Evolutionary conservation across 2,888 invertebrate genomes (phyloP).

Genomic region (Liposcelis brunnea): DNA sequence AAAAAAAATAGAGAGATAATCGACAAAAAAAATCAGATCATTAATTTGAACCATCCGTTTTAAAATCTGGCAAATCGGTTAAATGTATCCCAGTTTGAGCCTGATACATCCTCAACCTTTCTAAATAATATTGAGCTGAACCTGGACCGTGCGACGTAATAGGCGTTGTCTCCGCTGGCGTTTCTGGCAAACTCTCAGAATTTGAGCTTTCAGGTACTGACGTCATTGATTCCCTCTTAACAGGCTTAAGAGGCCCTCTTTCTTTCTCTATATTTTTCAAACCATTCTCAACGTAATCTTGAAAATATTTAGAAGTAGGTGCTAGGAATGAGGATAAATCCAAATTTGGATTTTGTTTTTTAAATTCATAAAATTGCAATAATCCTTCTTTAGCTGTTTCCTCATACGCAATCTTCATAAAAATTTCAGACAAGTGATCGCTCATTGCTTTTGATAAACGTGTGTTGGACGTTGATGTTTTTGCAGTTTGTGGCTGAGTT

Average conservation of each 20-base stretch:
- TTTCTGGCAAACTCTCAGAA: not conserved
- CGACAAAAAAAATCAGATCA: not conserved
- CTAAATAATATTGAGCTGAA: conserved; percentile 1
- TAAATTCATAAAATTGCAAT: conserved; percentile 60
- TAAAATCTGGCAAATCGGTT: conserved; percentile 1
- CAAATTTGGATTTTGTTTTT: conserved; percentile 58
- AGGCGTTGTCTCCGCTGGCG: not conserved
- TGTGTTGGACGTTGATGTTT: conserved; percentile 26
- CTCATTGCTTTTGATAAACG: conserved; percentile 60
- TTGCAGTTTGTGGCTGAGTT: conserved; percentile 27
- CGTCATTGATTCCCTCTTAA: not conserved
- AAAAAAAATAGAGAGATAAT: too few relatives aligned
- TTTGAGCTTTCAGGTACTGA: not conserved
- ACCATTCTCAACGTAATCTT: conserved; percentile 67
- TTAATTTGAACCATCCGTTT: not conserved
- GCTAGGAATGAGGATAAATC: conserved; percentile 71
- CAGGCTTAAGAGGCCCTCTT: conserved; percentile 15
- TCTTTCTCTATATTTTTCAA: conserved; percentile 42
- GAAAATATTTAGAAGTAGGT: conserved; percentile 70
- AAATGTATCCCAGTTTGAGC: not conserved
- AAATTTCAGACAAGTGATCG: conserved; percentile 72
- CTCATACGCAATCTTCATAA: conserved; percentile 78
- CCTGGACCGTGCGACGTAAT: too few relatives aligned
- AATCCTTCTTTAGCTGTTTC: conserved; percentile 67
- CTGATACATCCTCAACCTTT: not conserved